These are phyloP conservation scores for Dusona sp. DNA, from an alignment of 2,888 invertebrate species.

Conservation along the genomic window DNA sequence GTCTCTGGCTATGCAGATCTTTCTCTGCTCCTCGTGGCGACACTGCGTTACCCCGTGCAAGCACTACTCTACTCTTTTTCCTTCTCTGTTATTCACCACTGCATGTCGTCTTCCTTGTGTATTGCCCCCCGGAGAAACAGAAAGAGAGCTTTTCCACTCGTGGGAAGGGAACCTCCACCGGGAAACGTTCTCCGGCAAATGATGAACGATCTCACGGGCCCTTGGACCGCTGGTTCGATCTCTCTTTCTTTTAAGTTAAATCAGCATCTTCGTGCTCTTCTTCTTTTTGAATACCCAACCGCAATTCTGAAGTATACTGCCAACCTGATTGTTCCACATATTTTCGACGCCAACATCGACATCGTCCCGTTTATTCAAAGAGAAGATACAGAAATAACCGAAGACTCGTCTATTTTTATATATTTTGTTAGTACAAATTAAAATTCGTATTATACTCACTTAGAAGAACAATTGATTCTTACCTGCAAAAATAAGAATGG, in stretches of 20 bases:
- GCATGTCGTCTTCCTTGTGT: conserved; percentile 45
- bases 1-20: conserved; percentile 81
- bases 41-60: conserved; percentile 51
- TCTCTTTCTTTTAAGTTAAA: conserved; percentile 49
- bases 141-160: conserved; percentile 68
- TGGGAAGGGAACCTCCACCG: conserved; percentile 66
- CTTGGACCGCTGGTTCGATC: conserved; percentile 62
- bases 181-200: conserved; percentile 78
- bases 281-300: conserved; percentile 22
- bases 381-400: conserved; percentile 20
- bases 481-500: not conserved
- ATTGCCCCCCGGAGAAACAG: conserved; percentile 50
- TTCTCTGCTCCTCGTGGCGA: conserved; percentile 66
- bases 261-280: conserved; percentile 16
- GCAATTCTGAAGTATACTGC: conserved; percentile 52
- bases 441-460: not conserved
- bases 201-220: conserved; percentile 79
- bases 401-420: not conserved
- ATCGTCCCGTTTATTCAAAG: conserved; percentile 35
- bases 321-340: conserved; percentile 58
- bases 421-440: not conserved
- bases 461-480: not conserved
- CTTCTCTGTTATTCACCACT: conserved; percentile 48
- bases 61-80: conserved; percentile 54
- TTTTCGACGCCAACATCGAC: conserved; percentile 53